Percentiles rank a stretch among this genome's conserved stretches.
phyloP scores from a whole-genome alignment of 2,888 invertebrate species.

The Cephus pygmeus region DNA sequence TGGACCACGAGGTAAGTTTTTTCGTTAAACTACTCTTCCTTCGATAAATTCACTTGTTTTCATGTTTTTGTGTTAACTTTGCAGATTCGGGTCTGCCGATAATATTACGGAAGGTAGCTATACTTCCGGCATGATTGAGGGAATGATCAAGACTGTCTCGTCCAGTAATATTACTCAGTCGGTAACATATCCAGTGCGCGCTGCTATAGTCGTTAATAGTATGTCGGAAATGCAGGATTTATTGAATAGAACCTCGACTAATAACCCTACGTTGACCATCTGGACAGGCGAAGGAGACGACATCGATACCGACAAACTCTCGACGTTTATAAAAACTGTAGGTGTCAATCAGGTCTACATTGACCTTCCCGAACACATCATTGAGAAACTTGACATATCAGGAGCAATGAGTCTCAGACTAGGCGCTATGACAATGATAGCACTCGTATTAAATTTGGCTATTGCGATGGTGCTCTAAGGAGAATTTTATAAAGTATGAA shows the following conservation, averaged over 20 bases:
- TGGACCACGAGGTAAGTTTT: slow-evolving; percentile 80
- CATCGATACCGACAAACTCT: slow-evolving; percentile 75
- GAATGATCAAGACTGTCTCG: slow-evolving; percentile 75
- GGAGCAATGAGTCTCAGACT: slow-evolving; percentile 15
- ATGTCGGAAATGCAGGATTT: slow-evolving; percentile 72
- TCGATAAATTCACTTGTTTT: not conserved
- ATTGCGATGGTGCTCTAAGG: slow-evolving; percentile 10
- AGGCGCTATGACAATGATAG: slow-evolving; percentile 9
- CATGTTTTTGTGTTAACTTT: slow-evolving; percentile 12
- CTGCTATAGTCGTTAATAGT: slow-evolving; percentile 77
- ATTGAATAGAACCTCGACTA: slow-evolving; percentile 66
- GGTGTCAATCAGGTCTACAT: slow-evolving; percentile 79
- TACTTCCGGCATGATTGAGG: slow-evolving; percentile 72
- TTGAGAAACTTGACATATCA: slow-evolving; percentile 66
- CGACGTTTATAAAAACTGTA: slow-evolving; percentile 74
- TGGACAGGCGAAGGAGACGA: slow-evolving; percentile 80
- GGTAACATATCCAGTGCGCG: slow-evolving; percentile 85
- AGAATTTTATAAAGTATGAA: not conserved
- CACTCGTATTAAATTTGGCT: slow-evolving; percentile 5
- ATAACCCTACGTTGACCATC: slow-evolving; percentile 79
- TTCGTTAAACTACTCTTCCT: not conserved
- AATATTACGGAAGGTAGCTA: slow-evolving; percentile 70
- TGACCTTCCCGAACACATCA: slow-evolving; percentile 78
- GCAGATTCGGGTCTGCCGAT: slow-evolving; percentile 40
- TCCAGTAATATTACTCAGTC: slow-evolving; percentile 72